Evolutionary conservation across 2,888 invertebrate species (phyloP).

Genomic region (Miltochrista miniata): DNA sequence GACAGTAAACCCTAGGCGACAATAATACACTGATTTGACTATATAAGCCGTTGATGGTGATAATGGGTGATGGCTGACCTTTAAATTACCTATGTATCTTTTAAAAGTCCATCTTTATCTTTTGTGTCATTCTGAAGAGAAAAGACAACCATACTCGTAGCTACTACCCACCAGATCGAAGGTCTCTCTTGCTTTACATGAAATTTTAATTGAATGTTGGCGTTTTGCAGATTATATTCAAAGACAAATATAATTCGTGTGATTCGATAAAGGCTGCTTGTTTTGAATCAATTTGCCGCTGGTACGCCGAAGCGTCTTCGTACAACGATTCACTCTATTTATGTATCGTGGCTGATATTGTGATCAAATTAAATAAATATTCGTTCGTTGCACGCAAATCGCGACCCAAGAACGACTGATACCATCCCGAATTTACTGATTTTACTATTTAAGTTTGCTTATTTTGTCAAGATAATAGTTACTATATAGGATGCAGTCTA

Average conservation of each 20-base stretch:
- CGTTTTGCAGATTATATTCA: constrained; percentile 25
- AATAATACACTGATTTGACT: too few relatives aligned
- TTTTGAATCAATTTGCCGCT: constrained; percentile 51
- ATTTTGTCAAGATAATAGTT: constrained; percentile 6
- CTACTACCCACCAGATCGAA: too few relatives aligned
- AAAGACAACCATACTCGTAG: too few relatives aligned
- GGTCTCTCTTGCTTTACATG: too few relatives aligned
- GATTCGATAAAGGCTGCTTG: constrained; percentile 45
- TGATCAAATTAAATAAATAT: constrained; percentile 56
- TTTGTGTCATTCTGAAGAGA: too few relatives aligned
- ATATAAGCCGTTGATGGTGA: too few relatives aligned
- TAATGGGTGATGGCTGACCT: too few relatives aligned
- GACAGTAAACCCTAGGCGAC: too few relatives aligned
- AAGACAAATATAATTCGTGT: constrained; percentile 41
- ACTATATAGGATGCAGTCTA: constrained; percentile 6
- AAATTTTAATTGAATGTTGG: too few relatives aligned
- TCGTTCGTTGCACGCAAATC: constrained; percentile 51
- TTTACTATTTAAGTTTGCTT: constrained; percentile 11
- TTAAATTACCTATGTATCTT: too few relatives aligned
- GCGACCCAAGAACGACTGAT: constrained; percentile 33
- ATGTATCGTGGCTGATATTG: constrained; percentile 34
- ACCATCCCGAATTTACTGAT: constrained; percentile 35
- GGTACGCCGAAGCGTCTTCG: constrained; percentile 35
- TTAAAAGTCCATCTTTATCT: too few relatives aligned
- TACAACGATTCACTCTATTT: constrained; percentile 40